Base-by-base conservation (phyloP, 1,140 invertebrate genomes). In the fruit fly (Drosophila melanogaster) region DNA sequence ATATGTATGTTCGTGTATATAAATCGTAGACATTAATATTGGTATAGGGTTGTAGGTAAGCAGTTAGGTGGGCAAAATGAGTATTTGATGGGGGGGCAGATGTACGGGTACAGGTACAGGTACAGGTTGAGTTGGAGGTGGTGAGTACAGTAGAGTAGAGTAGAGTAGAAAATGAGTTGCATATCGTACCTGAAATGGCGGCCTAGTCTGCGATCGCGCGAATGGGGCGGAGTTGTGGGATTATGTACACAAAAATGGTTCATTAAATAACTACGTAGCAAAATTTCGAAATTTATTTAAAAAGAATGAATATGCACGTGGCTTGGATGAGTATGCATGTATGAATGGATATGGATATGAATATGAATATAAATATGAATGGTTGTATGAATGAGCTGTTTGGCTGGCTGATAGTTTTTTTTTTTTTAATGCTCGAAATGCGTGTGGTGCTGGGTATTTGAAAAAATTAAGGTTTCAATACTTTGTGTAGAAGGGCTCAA, bases 141-240 rank as follows among this genome's bases (percentile, higher is more conserved):
- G 37, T 33, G 37, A 53, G 80, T 67, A 35, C 67, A 60, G 61
- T 55, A 61, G 47, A 26, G 56, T 57, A 17, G 51, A 55, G 76
- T 84, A 84, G 74, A 81, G 79, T 80, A 90, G 80, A 90, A 89
- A 89, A 89, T 89, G 85, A 89, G 51, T 87, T 89, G 80, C 77
- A 77, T 91, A 91, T 85, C 87, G 87, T 91, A 91, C 90, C 90
- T 91, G 90, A 90, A 85, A 91, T 89, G 90, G 90, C 77, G 90
- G 90, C 90, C 86, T 91, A 91, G 90, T 91, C 90, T 91, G 90
- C 90, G 81, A 83, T 91, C 76, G 70, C 78, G 79, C 72, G 70
- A 91, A 79, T 79, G 90, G 84, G 84, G 84, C 83, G 84, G 83
- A 83, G 83, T 86, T 89, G 84, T 77, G 85, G 84, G 85, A 89